Evolutionary conservation across 2,113 vertebrate species (phyloP), one percentile per base, ranked within the genome.

Genomic region (Passer montanus): DNA sequence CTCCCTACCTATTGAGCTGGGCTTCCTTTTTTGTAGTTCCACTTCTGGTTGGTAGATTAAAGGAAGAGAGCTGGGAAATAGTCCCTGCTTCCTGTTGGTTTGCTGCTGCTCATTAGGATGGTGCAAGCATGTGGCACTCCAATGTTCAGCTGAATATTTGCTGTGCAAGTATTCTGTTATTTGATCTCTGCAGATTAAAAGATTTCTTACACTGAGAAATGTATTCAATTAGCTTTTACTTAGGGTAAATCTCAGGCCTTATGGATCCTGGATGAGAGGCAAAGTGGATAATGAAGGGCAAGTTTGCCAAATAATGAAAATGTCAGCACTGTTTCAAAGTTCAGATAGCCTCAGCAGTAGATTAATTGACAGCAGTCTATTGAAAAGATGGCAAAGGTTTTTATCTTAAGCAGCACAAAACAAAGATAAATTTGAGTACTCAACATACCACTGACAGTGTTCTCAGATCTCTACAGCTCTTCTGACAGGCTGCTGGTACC

Each of bases 251-350:
- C 63, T 87, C 74, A 60, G 73, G 30, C 21, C n/a, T 93, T 80
- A 30, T 37, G 52, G 35, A 79, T 41, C 26, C 55, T 84, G 62
- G 39, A 50, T 82, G n/a, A 80, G 84, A 89, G 81, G 26, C 39
- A 84, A 84, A 95, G 50, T 47, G 78, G 63, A 66, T 79, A 93
- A 93, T 55, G 46, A 91, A 91, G 67, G 37, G 30, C 2, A 7
- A 50, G 37, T 79, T 91, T 90, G 74, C 37, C 80, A 87, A 70
- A 76, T 87, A 91, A 95, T 55, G 84, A 85, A 84, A 87, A 79
- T 80, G 31, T 68, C 78, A 95, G 62, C 62, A 26, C 6, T 44
- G 41, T 53, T 80, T 87, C 78, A 87, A 93, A 84, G 62, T 52
- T 91, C 41, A 68, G 30, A 76, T 37, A 52, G 28, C 33, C 69